Conservation (phyloP, 2,113 vertebrate genomes). For the human region DNA sequence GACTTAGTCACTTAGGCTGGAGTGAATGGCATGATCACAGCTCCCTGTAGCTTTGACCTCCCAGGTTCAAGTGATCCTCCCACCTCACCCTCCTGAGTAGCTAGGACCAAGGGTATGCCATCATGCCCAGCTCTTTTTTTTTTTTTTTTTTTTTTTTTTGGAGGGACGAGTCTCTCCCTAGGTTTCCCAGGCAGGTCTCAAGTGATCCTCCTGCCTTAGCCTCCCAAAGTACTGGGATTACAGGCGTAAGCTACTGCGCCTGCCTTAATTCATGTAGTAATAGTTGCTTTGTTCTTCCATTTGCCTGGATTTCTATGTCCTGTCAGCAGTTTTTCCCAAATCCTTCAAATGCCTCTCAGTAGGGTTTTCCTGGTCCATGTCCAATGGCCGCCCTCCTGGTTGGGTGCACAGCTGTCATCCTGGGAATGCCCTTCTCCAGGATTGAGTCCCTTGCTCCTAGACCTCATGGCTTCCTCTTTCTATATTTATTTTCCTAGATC, state of each 20-base stretch:
- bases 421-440: background rate
- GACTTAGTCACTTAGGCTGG: background rate
- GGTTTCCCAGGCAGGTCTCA: background rate
- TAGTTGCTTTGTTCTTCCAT: too few relatives aligned
- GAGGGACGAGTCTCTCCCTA: background rate
- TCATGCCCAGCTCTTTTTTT: too few relatives aligned
- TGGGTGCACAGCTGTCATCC: background rate
- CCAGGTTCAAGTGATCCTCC: background rate
- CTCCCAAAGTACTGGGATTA: background rate
- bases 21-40: background rate
- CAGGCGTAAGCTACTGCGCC: background rate
- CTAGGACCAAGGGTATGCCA: background rate
- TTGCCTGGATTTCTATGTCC: background rate
- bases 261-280: too few relatives aligned
- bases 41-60: background rate
- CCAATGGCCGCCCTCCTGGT: background rate
- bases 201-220: background rate
- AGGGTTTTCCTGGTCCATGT: background rate
- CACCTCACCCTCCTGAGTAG: background rate
- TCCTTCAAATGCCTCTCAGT: background rate
- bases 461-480: background rate
- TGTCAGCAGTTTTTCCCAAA: background rate
- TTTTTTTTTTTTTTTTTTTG: too few relatives aligned
- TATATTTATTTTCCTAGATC: constrained; percentile 1
- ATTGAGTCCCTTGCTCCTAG: background rate